Evolutionary conservation across 2,113 vertebrate species (phyloP).

Genomic region (Serinus canaria): DNA sequence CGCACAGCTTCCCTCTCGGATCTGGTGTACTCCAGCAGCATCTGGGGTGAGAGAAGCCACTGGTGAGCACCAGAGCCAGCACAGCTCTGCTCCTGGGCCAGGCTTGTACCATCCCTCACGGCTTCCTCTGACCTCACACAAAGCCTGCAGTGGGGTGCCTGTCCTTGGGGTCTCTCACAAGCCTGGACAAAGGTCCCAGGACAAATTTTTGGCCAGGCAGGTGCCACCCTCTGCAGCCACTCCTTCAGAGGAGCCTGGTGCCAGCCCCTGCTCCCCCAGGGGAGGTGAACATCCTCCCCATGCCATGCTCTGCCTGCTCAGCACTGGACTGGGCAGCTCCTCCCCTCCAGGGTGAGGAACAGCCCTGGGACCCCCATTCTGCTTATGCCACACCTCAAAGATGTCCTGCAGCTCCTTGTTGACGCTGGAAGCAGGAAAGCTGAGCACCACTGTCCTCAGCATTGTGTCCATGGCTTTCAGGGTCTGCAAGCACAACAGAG

Average conservation of each 20-base stretch:
- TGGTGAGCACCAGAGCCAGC: not conserved
- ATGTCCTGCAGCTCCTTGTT: not conserved
- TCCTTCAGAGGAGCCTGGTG: not conserved
- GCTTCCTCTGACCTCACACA: not conserved
- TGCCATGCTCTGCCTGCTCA: not conserved
- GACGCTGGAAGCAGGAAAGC: not conserved
- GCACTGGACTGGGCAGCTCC: not conserved
- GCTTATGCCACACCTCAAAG: not conserved
- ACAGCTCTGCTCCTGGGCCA: not conserved
- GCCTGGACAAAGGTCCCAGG: not conserved
- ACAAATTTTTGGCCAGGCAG: not conserved
- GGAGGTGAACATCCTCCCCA: not conserved
- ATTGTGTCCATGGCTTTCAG: not conserved
- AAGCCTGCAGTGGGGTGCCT: not conserved
- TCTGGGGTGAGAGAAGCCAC: rapidly evolving
- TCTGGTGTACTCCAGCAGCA: not conserved
- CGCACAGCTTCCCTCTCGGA: not conserved
- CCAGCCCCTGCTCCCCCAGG: not conserved
- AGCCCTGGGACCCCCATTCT: not conserved
- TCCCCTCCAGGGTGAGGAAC: not conserved
- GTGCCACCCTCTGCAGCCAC: not conserved
- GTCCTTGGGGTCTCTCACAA: not conserved
- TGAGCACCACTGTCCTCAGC: not conserved
- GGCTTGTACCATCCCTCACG: not conserved
- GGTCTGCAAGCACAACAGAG: not conserved